Evolutionary conservation across 2,888 invertebrate species (phyloP).

Genomic region (Hemistola chrysoprasaria): DNA sequence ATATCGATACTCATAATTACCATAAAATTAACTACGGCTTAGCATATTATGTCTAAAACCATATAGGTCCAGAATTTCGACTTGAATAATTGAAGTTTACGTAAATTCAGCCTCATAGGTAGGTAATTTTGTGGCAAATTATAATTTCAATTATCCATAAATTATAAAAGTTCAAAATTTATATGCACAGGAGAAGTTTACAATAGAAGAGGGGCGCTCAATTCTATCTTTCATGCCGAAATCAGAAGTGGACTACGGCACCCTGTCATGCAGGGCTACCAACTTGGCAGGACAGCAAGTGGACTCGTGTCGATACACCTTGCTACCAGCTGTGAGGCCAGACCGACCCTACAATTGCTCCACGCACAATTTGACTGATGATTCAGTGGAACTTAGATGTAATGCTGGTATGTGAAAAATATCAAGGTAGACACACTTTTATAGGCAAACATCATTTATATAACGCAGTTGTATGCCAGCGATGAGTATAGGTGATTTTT

Average conservation of each 20-base stretch:
- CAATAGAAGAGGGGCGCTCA: slow-evolving; percentile 80
- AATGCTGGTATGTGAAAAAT: slow-evolving; percentile 63
- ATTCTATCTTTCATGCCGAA: slow-evolving; percentile 90
- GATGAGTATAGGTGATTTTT: too few species aligned
- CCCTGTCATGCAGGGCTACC: slow-evolving; percentile 87
- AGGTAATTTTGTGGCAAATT: too few species aligned
- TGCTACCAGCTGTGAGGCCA: slow-evolving; percentile 89
- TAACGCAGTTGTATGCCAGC: too few species aligned
- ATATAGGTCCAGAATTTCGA: too few species aligned
- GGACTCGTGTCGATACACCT: slow-evolving; percentile 88
- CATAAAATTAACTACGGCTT: too few species aligned
- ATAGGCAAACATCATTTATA: too few species aligned
- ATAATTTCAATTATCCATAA: too few species aligned
- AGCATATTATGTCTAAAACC: too few species aligned
- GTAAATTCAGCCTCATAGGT: too few species aligned
- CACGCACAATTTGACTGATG: slow-evolving; percentile 89
- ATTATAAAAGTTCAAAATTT: background rate
- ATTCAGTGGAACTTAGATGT: slow-evolving; percentile 89
- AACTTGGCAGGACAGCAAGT: slow-evolving; percentile 88
- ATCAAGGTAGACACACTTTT: background rate
- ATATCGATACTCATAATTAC: too few species aligned
- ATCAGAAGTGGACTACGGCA: slow-evolving; percentile 89
- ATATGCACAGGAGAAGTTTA: slow-evolving; percentile 75
- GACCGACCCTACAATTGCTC: slow-evolving; percentile 90
- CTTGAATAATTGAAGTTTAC: too few species aligned